phyloP scores from a whole-genome alignment of 2,113 vertebrate species.

The Penelope pileata region DNA sequence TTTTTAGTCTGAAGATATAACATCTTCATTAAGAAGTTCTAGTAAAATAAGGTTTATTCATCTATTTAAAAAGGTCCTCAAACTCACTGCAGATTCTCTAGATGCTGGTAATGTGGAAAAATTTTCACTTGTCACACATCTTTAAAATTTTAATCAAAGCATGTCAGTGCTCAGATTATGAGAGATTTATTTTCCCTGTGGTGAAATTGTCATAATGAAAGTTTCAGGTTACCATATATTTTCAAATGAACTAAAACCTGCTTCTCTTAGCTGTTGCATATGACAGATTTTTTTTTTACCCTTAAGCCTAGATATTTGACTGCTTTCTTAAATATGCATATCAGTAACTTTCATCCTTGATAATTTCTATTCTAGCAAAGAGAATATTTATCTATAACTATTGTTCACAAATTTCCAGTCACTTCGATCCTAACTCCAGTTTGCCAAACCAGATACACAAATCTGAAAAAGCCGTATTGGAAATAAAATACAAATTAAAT shows the following conservation, averaged over 20 bases:
- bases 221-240: not conserved
- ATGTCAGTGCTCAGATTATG: constrained; percentile 5
- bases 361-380: not conserved
- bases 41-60: not conserved
- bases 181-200: not conserved
- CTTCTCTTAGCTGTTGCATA: not conserved
- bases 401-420: not conserved
- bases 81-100: constrained; percentile 30
- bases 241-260: not conserved
- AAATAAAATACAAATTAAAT: not conserved
- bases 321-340: not conserved
- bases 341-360: not conserved
- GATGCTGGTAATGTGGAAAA: not conserved
- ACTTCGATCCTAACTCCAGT: not conserved
- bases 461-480: not conserved
- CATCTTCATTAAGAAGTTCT: constrained; percentile 23
- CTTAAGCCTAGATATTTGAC: not conserved
- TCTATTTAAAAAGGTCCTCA: not conserved
- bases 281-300: not conserved
- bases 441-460: not conserved
- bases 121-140: constrained; percentile 35
- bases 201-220: constrained; percentile 19
- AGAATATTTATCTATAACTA: not conserved
- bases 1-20: not conserved
- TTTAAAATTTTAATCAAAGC: constrained; percentile 66